Percentiles rank a stretch among this genome's conserved stretches.
Evolutionary conservation across 2,888 invertebrate species (phyloP).

Genomic region (Dryocosmus kuriphilus): DNA sequence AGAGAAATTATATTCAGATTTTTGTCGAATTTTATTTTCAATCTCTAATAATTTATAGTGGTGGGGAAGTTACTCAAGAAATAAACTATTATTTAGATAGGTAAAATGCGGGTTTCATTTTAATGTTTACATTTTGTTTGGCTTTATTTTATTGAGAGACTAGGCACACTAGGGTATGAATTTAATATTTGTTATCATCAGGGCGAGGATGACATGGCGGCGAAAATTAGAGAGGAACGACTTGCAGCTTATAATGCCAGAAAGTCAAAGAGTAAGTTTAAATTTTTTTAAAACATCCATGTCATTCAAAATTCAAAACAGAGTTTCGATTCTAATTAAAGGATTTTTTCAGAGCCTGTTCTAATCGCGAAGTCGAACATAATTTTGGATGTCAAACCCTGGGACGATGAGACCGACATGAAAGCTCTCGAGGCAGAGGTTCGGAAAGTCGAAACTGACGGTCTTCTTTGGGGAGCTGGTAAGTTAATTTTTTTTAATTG

Average conservation of each 20-base stretch:
- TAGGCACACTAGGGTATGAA: slow-evolving; percentile 1
- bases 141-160: not conserved
- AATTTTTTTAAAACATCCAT: slow-evolving; percentile 29
- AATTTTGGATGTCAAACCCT: slow-evolving; percentile 95
- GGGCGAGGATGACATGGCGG: slow-evolving; percentile 86
- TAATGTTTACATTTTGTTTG: slow-evolving; percentile 26
- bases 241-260: slow-evolving; percentile 93
- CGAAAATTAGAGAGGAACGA: slow-evolving; percentile 88
- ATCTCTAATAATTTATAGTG: not conserved
- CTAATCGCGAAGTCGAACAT: slow-evolving; percentile 97
- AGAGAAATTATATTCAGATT: not conserved
- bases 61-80: not conserved
- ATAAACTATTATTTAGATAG: not conserved
- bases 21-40: not conserved
- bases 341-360: slow-evolving; percentile 83
- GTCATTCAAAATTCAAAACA: slow-evolving; percentile 3
- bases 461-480: slow-evolving; percentile 95
- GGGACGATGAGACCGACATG: slow-evolving; percentile 97
- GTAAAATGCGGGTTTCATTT: not conserved
- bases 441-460: slow-evolving; percentile 88
- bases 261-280: slow-evolving; percentile 89
- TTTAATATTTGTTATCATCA: slow-evolving; percentile 63
- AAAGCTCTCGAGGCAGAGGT: slow-evolving; percentile 89
- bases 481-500: no score
- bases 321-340: not conserved